Evolutionary conservation across 2,797 vertebrate species (phyloP), one percentile per base, ranked within the genome.

Genomic region (Gila robusta): DNA sequence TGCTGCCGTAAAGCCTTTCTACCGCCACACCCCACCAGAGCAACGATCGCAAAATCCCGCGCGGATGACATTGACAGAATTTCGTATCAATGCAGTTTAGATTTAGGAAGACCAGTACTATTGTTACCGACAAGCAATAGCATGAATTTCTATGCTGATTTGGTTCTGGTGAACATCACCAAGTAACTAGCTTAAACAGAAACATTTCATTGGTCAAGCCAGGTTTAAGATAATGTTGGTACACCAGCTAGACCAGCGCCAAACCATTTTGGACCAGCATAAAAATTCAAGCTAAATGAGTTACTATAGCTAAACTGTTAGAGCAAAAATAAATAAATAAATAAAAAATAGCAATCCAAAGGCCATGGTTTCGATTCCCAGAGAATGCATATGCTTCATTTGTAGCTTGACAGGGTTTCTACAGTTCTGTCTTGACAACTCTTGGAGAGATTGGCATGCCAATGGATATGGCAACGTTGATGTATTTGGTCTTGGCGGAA

Each of bases 1-100:
- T 91, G 86, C 80, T 71, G 74, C 71, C 35, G 26, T 41, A 67
- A 9, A 35, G 41, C 41, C 73, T 74, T 54, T 82, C 66, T 54
- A n/a, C 64, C 70, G 5, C 35, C 74, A 16, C 81, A 59, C 54
- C 86, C 54, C 78, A 49, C 64, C 72, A 62, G 52, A 69, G 19
- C 71, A 67, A 54, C 71, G 14, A 59, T 44, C 39, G 19, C 69
- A 62, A 12, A 54, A 54, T 70, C 66, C 47, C 1, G 23, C 21
- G 5, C 23, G 54, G 14, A 70, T 11, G 64, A 47, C 39, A 47
- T 52, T 66, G 26, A 80, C 26, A 47, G 26, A 41, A 21, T 67
- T 32, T 81, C 21, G 5, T 32, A 67, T 66, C 6, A 21, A 5
- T 66, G 41, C 59, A 32, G 10, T 80, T 66, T 66, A 62, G 26